These are phyloP conservation scores for Platanista minor DNA, from an alignment of 2,113 vertebrate species.

Conservation along the genomic window DNA sequence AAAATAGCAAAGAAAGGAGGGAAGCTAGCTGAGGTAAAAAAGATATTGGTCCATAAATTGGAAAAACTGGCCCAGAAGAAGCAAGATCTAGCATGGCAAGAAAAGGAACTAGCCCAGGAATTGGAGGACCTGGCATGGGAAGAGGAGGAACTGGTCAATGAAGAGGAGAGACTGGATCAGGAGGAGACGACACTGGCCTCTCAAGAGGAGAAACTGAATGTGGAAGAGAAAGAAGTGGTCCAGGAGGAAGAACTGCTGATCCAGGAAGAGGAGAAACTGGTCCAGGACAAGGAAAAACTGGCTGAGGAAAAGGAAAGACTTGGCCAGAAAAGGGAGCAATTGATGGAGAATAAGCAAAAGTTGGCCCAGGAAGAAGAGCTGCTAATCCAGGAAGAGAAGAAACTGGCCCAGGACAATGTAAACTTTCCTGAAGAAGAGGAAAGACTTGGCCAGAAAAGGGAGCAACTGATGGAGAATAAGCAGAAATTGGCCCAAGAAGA, in stretches of 20 bases:
- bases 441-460: neutral
- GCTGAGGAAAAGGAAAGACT: neutral
- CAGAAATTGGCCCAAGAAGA: neutral
- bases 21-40: conserved; percentile 23
- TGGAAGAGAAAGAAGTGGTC: neutral
- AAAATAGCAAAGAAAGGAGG: conserved; percentile 37
- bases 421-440: neutral
- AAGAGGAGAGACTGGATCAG: neutral
- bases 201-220: neutral
- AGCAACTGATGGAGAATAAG: neutral
- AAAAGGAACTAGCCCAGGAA: conserved; percentile 15
- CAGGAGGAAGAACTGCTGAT: conserved; percentile 33
- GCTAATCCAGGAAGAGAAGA: conserved; percentile 28
- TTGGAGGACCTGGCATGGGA: neutral
- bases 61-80: neutral
- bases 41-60: neutral
- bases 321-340: neutral
- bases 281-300: neutral
- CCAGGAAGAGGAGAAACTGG: conserved; percentile 18
- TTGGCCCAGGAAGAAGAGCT: neutral
- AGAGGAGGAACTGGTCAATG: neutral
- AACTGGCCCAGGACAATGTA: neutral
- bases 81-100: neutral
- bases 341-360: neutral
- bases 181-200: neutral